Base-by-base conservation (phyloP, 1,140 invertebrate genomes). In the Bradysia coprophila region DNA sequence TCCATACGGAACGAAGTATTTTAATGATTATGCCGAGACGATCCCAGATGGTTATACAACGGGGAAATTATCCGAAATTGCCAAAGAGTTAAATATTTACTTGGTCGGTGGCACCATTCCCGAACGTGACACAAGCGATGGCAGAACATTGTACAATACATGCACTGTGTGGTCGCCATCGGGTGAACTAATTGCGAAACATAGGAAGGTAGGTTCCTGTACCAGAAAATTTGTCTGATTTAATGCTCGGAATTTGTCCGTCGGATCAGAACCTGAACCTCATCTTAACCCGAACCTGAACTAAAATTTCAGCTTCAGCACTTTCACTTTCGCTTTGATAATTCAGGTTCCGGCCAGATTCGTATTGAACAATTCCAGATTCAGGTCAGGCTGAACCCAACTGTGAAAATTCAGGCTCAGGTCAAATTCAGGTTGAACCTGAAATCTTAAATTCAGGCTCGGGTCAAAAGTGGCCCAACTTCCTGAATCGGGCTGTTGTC, bases 41-140 rank as follows among this genome's bases (percentile, higher is more conserved):
- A 74, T 95, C 22, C 87, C 88, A 0, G 56, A 63, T 41, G 86
- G 85, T 1, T 66, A 73, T 44, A 87, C 87, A 1, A 73, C 75
- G 43, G 45, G 54, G 21, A 69, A 75, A 22, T 58, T 95, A 37
- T 79, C 84, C 0, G 56, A 67, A 40, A 72, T 76, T 6, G 89
- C 90, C 0, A 81, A 77, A 48, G 73, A 83, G 46, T 72, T 86
- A 46, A 64, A 73, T 38, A 68, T 95, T 45, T 88, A 76, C 54
- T 59, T 95, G 32, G 75, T 96, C 45, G 91, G 85, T 33, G 92
- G 91, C 13, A 89, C 87, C 0, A 76, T 94, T 52, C 89, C 90
- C 6, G 91, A 94, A 65, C 66, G 64, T 37, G 64, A 64, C 46
- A 73, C 72, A 21, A 66, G 65, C 24, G 13, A 18, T 21, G 40